phyloP scores from a whole-genome alignment of 2,113 vertebrate species.

The Leptocoma aspasia region DNA sequence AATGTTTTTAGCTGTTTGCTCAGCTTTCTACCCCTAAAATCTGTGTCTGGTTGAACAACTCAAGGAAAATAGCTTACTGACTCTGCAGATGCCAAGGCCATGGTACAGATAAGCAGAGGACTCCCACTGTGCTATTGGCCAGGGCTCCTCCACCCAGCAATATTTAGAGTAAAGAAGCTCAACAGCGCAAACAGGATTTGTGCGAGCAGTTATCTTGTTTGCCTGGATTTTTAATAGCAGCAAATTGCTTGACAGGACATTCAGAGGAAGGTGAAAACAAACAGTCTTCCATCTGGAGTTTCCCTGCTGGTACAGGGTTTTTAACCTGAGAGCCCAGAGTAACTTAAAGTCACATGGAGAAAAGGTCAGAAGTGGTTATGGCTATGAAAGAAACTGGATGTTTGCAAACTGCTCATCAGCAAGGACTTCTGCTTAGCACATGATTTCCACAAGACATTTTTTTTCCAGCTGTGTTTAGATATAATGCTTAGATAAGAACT shows the following conservation, averaged over 20 bases:
- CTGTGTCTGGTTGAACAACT: not conserved
- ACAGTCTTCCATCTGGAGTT: slow-evolving; percentile 4
- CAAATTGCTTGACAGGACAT: not conserved
- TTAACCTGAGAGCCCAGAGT: not conserved
- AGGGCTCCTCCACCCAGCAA: not conserved
- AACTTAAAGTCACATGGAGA: not conserved
- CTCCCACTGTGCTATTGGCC: not conserved
- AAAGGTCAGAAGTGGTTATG: slow-evolving; percentile 5
- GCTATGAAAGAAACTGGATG: not conserved
- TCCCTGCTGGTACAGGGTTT: not conserved
- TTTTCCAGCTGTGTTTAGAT: not conserved
- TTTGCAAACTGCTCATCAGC: not conserved
- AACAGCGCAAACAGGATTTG: slow-evolving; percentile 47
- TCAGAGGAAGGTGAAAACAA: slow-evolving; percentile 39
- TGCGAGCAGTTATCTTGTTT: not conserved
- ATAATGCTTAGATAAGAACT: not conserved
- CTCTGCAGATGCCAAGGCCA: not conserved
- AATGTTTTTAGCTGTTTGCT: not conserved
- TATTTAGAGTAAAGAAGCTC: slow-evolving; percentile 4
- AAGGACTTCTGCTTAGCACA: not conserved
- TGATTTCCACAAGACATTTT: not conserved
- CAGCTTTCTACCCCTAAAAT: not conserved
- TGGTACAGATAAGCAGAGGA: not conserved
- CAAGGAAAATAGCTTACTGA: not conserved
- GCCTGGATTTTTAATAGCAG: not conserved